phyloP scores from a whole-genome alignment of 2,888 invertebrate species.

The Xestia ashworthii region DNA sequence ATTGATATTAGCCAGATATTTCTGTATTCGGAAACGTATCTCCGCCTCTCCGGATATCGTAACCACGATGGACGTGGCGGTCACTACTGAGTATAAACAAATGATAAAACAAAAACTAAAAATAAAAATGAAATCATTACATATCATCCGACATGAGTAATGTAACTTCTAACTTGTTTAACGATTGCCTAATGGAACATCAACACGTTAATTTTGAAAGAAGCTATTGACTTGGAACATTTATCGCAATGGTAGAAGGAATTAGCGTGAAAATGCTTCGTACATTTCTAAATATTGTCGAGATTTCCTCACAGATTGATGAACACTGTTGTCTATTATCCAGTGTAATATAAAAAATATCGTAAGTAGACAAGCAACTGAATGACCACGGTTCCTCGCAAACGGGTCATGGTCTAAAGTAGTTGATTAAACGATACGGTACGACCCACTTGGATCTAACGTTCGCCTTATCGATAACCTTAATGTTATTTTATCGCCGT shows the following conservation, averaged over 20 bases:
- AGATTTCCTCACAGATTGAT: neutral
- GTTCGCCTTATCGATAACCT: constrained; percentile 13
- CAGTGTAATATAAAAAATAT: neutral
- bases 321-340: neutral
- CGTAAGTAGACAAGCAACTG: constrained; percentile 11
- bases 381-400: constrained; percentile 22
- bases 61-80: constrained; percentile 9
- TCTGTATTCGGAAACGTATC: constrained; percentile 9
- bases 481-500: constrained; percentile 9
- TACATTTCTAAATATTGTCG: neutral
- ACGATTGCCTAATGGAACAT: constrained; percentile 9
- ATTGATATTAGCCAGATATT: neutral
- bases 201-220: constrained; percentile 2
- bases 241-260: neutral
- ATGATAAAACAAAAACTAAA: constrained; percentile 39
- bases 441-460: constrained; percentile 2
- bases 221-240: neutral
- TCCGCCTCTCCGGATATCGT: constrained; percentile 19
- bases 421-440: constrained; percentile 23
- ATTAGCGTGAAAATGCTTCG: neutral
- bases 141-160: constrained; percentile 31
- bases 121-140: constrained; percentile 50
- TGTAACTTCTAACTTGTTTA: constrained; percentile 7
- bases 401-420: constrained; percentile 49
- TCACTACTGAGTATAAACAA: constrained; percentile 41